A percentile compares a stretch with the other conserved stretches of the same genome.
These are phyloP conservation scores for Odontomyia ornata DNA, from an alignment of 2,888 invertebrate genomes.

Conservation along the genomic window DNA sequence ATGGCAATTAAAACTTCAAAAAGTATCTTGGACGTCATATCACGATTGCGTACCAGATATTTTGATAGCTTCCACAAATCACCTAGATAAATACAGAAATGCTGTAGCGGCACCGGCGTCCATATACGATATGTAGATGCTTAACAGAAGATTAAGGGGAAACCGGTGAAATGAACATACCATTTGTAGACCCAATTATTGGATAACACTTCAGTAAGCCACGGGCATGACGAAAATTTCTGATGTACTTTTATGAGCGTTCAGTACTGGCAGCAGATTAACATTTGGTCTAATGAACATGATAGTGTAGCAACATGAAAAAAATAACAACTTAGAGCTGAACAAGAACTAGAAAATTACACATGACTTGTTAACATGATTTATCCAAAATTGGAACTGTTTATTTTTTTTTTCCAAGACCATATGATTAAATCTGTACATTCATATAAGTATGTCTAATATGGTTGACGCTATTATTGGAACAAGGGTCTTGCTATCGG, in stretches of 20 bases:
- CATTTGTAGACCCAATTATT: not conserved
- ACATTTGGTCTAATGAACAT: slow-evolving; percentile 10
- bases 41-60: slow-evolving; percentile 2
- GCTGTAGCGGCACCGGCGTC: not conserved
- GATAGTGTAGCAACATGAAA: not conserved
- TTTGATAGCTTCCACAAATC: slow-evolving; percentile 19
- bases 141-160: slow-evolving; percentile 20
- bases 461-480: not conserved
- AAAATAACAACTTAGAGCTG: not conserved
- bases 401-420: slow-evolving; percentile 3
- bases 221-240: slow-evolving; percentile 11
- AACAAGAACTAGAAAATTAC: slow-evolving; percentile 36
- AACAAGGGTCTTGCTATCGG: slow-evolving; percentile 7
- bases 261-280: not conserved
- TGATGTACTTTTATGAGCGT: not conserved
- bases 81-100: not conserved
- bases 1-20: not conserved
- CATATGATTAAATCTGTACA: not conserved
- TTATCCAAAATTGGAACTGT: slow-evolving; percentile 16
- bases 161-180: slow-evolving; percentile 1
- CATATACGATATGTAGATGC: not conserved
- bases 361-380: slow-evolving; percentile 36
- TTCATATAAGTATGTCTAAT: not conserved
- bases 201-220: slow-evolving; percentile 17
- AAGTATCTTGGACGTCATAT: not conserved